These are phyloP conservation scores for Origma solitaria DNA, from an alignment of 2,113 vertebrate species.

Conservation along the genomic window DNA sequence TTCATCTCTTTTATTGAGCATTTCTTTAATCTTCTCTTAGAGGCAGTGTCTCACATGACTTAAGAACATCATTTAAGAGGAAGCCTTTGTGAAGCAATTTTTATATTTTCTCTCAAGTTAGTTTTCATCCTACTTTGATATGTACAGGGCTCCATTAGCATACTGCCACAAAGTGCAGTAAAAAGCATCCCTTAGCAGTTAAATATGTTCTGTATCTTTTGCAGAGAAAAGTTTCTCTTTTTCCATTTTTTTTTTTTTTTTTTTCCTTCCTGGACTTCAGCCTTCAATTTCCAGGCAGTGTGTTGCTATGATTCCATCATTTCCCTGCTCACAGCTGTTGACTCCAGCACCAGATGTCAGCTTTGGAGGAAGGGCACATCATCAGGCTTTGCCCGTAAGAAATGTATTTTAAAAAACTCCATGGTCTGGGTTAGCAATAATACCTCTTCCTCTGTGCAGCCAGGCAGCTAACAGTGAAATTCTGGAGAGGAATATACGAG, in stretches of 20 bases:
- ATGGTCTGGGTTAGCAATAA: not conserved
- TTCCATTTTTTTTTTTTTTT: not conserved
- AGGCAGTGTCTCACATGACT: not conserved
- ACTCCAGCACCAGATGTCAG: not conserved
- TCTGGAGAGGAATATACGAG: not conserved
- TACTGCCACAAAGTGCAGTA: not conserved
- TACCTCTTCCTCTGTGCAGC: not conserved
- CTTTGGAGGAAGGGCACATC: not conserved
- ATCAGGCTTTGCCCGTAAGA: not conserved
- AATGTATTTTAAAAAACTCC: rapidly evolving
- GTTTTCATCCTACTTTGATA: not conserved
- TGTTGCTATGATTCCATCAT: not conserved
- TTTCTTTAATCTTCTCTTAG: not conserved
- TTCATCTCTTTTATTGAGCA: not conserved
- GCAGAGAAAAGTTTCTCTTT: not conserved
- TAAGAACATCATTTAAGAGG: not conserved
- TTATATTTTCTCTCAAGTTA: not conserved
- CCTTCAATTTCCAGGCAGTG: not conserved
- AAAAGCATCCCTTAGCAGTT: not conserved
- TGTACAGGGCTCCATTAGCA: not conserved
- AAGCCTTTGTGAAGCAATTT: not conserved
- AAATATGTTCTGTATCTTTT: not conserved
- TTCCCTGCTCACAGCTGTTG: not conserved
- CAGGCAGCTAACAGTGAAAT: not conserved
- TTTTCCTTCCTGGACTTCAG: not conserved